A percentile compares a stretch with the other conserved stretches of the same genome.
Conservation (phyloP, 2,888 invertebrate genomes). For the Drosophila mimica region DNA sequence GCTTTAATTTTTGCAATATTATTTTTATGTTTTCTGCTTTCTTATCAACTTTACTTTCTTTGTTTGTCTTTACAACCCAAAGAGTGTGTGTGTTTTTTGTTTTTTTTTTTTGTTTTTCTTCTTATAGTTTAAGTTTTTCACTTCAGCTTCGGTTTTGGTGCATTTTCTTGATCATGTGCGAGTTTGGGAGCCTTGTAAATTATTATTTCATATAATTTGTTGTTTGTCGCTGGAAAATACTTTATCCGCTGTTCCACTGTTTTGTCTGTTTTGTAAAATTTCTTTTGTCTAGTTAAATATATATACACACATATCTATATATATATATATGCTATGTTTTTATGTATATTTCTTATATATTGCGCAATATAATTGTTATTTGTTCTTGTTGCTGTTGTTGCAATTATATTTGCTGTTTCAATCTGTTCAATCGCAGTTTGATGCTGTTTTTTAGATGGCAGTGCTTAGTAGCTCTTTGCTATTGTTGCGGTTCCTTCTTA, state of each 20-base stretch:
- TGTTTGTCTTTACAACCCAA: constrained; percentile 72
- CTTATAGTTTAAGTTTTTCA: constrained; percentile 51
- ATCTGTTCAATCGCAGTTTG: constrained; percentile 40
- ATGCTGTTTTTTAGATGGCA: constrained; percentile 67
- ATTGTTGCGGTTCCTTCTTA: constrained; percentile 59
- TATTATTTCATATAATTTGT: constrained; percentile 33
- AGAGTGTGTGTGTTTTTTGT: constrained; percentile 55
- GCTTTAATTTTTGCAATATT: constrained; percentile 53
- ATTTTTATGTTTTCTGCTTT: constrained; percentile 28
- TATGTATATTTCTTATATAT: constrained; percentile 37
- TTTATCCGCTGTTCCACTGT: constrained; percentile 21
- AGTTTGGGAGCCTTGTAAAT: constrained; percentile 42
- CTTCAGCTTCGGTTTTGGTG: constrained; percentile 41
- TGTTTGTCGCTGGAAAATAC: constrained; percentile 14
- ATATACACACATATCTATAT: constrained; percentile 19
- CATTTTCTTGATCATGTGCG: constrained; percentile 32
- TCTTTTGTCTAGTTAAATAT: constrained; percentile 26
- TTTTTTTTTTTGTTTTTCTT: constrained; percentile 26
- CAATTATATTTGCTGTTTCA: background rate
- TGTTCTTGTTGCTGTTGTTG: constrained; percentile 39
- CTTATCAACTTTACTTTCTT: constrained; percentile 47
- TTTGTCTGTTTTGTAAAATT: constrained; percentile 49
- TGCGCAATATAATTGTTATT: constrained; percentile 46
- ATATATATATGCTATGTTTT: constrained; percentile 30
- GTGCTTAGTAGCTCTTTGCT: constrained; percentile 77